These are phyloP conservation scores for Paedocypris sp. DNA, from an alignment of 2,113 vertebrate genomes.

Conservation along the genomic window DNA sequence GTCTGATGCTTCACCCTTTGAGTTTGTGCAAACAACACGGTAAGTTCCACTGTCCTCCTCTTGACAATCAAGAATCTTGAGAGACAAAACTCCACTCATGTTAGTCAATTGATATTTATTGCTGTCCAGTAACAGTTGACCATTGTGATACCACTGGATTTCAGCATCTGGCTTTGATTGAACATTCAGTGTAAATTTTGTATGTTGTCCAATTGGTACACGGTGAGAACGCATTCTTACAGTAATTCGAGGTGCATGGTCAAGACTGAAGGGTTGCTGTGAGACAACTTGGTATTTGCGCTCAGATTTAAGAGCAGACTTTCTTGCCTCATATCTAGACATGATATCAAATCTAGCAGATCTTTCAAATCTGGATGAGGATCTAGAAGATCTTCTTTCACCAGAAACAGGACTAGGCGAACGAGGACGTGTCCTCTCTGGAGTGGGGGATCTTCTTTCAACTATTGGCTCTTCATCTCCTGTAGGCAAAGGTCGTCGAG, in stretches of 20 bases:
- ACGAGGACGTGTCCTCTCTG: conserved; percentile 94
- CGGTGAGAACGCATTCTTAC: conserved; percentile 94
- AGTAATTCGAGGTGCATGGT: conserved; percentile 86
- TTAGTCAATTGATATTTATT: conserved; percentile 80
- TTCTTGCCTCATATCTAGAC: conserved; percentile 93
- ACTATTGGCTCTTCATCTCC: conserved; percentile 57
- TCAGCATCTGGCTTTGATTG: conserved; percentile 87
- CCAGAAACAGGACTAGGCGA: conserved; percentile 91
- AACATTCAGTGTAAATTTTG: conserved; percentile 88
- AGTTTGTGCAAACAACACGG: conserved; percentile 80
- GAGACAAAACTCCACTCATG: conserved; percentile 81
- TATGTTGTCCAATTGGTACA: conserved; percentile 79
- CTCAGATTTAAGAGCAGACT: conserved; percentile 91
- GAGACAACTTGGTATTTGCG: conserved; percentile 86
- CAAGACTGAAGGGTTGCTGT: conserved; percentile 90
- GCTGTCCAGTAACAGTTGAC: conserved; percentile 73
- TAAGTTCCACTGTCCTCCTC: conserved; percentile 90
- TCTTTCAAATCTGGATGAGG: conserved; percentile 91
- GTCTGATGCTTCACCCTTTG: conserved; percentile 90
- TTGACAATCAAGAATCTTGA: conserved; percentile 82
- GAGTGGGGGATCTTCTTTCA: conserved; percentile 88
- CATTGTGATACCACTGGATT: conserved; percentile 87
- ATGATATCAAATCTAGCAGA: conserved; percentile 97
- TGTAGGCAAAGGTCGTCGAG: conserved; percentile 47
- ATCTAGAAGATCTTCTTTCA: conserved; percentile 70